Evolutionary conservation across 2,113 vertebrate genomes (phyloP).

Genomic region (Grantiella picta): DNA sequence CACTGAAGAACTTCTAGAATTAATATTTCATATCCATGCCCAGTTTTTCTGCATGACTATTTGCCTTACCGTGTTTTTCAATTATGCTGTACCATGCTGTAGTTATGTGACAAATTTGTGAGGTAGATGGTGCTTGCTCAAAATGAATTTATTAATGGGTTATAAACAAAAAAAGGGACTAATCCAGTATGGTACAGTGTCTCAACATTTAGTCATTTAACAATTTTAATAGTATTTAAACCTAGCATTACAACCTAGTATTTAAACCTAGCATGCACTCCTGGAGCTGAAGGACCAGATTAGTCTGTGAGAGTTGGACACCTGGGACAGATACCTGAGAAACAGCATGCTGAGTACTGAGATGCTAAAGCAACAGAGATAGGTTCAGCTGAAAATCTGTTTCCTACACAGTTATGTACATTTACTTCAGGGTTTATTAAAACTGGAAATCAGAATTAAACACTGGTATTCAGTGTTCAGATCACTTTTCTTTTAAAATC

Average conservation of each 20-base stretch:
- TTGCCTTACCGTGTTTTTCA: background rate
- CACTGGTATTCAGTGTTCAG: background rate
- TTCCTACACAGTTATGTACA: background rate
- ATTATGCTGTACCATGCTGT: background rate
- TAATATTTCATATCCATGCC: background rate
- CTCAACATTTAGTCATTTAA: background rate
- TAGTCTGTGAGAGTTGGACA: background rate
- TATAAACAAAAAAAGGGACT: background rate
- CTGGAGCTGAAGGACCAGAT: background rate
- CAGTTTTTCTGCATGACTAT: background rate
- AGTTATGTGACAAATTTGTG: background rate
- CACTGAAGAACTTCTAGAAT: background rate
- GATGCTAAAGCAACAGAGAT: background rate
- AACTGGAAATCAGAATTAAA: background rate
- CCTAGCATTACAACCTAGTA: background rate
- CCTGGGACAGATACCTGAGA: background rate
- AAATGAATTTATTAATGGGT: background rate
- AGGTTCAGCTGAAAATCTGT: background rate
- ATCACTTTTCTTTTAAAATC: background rate
- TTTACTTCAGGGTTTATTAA: background rate
- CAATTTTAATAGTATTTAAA: background rate
- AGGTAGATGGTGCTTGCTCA: background rate
- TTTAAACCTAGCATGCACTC: background rate
- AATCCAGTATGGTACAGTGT: background rate
- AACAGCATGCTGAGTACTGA: background rate